Evolutionary conservation across 2,888 invertebrate species (phyloP).

Genomic region (Acrobeloides nanus): DNA sequence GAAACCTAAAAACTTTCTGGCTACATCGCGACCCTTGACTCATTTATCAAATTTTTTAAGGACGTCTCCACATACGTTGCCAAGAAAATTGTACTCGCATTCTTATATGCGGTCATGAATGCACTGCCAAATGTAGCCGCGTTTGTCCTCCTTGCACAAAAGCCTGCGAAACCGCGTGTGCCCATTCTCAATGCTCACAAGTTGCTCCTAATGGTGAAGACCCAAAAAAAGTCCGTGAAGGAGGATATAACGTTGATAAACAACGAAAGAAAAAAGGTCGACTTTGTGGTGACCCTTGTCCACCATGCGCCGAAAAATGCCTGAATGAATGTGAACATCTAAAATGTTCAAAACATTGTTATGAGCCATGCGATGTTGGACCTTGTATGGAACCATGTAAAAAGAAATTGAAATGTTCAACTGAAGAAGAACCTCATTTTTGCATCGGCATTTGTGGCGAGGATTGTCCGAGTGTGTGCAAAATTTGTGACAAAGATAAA

Average conservation of each 20-base stretch:
- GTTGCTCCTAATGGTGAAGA: slow-evolving; percentile 4
- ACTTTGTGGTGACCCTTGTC: slow-evolving; percentile 40
- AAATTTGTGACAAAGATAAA: slow-evolving; percentile 60
- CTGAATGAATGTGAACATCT: slow-evolving; percentile 53
- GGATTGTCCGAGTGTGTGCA: slow-evolving; percentile 64
- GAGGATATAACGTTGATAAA: slow-evolving; percentile 3
- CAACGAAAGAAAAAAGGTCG: slow-evolving; percentile 12
- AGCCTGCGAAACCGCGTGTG: slow-evolving; percentile 57
- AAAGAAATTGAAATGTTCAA: slow-evolving; percentile 57
- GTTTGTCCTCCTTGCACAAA: slow-evolving; percentile 55
- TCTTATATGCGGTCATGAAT: slow-evolving; percentile 64
- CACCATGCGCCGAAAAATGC: slow-evolving; percentile 54
- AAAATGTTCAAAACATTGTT: slow-evolving; percentile 52
- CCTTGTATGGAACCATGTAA: slow-evolving; percentile 55
- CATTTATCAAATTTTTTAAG: background rate
- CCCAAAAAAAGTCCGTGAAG: slow-evolving; percentile 5
- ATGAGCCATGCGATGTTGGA: slow-evolving; percentile 53
- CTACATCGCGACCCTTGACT: no score
- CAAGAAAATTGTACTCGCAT: slow-evolving; percentile 59
- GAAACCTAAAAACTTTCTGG: no score
- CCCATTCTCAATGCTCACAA: slow-evolving; percentile 58
- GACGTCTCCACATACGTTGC: slow-evolving; percentile 63
- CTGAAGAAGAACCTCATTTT: slow-evolving; percentile 55
- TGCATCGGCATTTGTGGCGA: slow-evolving; percentile 69
- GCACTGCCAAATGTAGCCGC: slow-evolving; percentile 41